Evolutionary conservation across 92 coral and sea anemone species (phyloP).

Genomic region (Epizoanthus stellaris): DNA sequence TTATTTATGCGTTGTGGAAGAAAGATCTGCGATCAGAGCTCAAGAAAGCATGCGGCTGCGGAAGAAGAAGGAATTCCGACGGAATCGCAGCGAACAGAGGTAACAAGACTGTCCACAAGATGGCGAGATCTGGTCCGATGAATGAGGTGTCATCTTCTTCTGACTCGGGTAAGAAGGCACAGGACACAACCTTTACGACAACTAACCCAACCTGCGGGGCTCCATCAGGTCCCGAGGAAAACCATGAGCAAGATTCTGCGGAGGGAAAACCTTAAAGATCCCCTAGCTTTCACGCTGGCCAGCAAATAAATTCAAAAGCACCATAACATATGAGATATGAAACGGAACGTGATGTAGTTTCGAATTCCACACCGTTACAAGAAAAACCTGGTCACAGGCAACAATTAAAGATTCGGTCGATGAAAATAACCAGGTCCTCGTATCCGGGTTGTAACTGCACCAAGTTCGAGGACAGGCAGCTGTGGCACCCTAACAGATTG

Average conservation of each 20-base stretch:
- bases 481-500: no score
- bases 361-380: no score
- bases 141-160: slow-evolving; percentile 36
- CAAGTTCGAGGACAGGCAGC: no score
- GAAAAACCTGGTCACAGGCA: no score
- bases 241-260: not conserved
- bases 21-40: slow-evolving; percentile 79
- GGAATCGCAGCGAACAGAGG: not conserved
- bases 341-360: no score
- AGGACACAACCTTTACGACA: not conserved
- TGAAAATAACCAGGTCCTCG: no score
- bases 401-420: no score
- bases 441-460: no score
- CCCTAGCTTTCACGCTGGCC: no score
- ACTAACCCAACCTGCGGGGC: not conserved
- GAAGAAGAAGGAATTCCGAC: not conserved
- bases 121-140: not conserved
- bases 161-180: slow-evolving; percentile 12
- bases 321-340: no score
- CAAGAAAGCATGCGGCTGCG: slow-evolving; percentile 40
- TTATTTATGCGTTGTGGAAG: slow-evolving; percentile 81
- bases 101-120: not conserved
- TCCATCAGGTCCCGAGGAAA: not conserved
- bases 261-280: no score
- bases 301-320: no score